Percentiles rank a stretch among this genome's conserved stretches.
Evolutionary conservation across 1,140 invertebrate species (phyloP).

Genomic region (Hylaeus volcanicus): DNA sequence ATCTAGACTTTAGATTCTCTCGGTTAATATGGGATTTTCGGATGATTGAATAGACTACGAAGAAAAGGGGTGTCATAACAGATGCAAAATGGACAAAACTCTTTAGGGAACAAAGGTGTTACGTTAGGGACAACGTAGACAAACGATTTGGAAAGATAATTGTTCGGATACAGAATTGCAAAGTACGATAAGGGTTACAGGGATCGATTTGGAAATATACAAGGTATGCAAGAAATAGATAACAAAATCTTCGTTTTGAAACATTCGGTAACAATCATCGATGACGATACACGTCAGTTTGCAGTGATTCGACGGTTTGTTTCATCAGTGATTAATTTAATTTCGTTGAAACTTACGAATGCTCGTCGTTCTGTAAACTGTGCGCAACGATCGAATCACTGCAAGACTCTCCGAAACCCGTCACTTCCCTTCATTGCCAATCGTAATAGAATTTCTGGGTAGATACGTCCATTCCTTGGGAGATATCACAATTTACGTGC

Average conservation of each 20-base stretch:
- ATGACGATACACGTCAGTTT: not conserved
- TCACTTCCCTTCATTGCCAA: constrained; percentile 7
- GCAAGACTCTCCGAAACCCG: constrained; percentile 7
- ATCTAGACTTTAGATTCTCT: constrained; percentile 35
- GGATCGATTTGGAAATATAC: not conserved
- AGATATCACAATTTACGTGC: constrained; percentile 27
- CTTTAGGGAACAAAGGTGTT: not conserved
- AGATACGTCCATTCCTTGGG: constrained; percentile 24
- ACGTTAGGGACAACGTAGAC: not conserved
- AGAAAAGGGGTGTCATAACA: not conserved
- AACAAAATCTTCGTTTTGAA: not conserved
- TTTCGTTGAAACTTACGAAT: not conserved
- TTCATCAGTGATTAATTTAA: not conserved
- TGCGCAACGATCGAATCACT: constrained; percentile 15
- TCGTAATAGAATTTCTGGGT: constrained; percentile 4
- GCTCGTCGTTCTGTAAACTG: not conserved
- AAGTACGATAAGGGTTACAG: not conserved
- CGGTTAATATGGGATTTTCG: not conserved
- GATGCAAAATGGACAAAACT: not conserved
- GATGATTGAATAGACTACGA: not conserved
- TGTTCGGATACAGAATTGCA: not conserved
- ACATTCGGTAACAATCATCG: not conserved
- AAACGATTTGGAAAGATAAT: not conserved
- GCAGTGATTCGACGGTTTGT: constrained; percentile 12
- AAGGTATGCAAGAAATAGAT: not conserved